Percentiles rank a stretch among this genome's conserved stretches.
These are phyloP conservation scores for Brachyopa scutellaris DNA, from an alignment of 2,888 invertebrate genomes.

Conservation along the genomic window DNA sequence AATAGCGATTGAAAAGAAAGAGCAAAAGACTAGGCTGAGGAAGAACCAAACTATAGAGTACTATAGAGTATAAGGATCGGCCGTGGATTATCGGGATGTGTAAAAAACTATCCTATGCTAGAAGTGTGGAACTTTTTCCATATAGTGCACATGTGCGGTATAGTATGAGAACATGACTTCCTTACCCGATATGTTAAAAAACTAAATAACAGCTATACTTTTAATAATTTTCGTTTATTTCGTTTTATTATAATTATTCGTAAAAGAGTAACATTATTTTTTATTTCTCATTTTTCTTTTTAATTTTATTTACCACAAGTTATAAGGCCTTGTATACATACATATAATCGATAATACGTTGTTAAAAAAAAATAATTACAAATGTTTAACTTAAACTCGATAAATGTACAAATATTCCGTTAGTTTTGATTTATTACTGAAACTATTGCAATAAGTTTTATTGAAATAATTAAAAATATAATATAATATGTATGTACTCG, in stretches of 20 bases:
- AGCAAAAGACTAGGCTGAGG: no score
- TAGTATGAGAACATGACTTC: no score
- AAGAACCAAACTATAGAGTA: no score
- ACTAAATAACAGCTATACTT: neutral
- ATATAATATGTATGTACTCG: slow-evolving; percentile 22
- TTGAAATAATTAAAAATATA: slow-evolving; percentile 54
- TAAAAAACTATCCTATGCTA: no score
- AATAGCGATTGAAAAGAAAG: no score
- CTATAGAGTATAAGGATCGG: no score
- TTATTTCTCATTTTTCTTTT: slow-evolving; percentile 37
- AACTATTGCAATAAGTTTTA: slow-evolving; percentile 57
- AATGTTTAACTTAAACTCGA: slow-evolving; percentile 66
- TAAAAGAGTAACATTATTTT: slow-evolving; percentile 48
- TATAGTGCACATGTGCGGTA: no score
- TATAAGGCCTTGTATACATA: slow-evolving; percentile 65
- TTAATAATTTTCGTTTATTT: slow-evolving; percentile 28
- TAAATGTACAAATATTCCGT: slow-evolving; percentile 62
- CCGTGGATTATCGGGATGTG: no score
- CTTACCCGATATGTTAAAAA: no score
- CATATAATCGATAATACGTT: slow-evolving; percentile 60
- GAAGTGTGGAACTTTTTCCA: no score
- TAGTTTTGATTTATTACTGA: slow-evolving; percentile 53
- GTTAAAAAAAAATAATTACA: slow-evolving; percentile 70
- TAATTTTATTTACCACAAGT: slow-evolving; percentile 55
- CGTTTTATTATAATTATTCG: slow-evolving; percentile 39